Base-by-base conservation (phyloP, 2,888 invertebrate genomes). In the Meghimatium bilineatum region DNA sequence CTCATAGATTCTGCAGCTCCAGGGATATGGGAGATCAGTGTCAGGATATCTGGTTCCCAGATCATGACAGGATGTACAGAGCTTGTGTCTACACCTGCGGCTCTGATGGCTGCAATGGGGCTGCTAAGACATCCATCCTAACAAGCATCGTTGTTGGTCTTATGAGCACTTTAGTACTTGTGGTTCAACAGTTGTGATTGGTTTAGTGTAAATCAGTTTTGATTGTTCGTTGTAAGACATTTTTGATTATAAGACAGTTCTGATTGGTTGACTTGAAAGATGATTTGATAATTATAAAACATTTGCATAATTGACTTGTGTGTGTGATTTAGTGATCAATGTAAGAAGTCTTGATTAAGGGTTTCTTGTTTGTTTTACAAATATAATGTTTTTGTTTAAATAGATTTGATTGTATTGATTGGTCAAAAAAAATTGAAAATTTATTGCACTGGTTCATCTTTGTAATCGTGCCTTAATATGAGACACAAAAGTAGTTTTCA, bases 1-100 rank as follows among this genome's bases (percentile, higher is more conserved):
- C 94, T 17, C 93, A 93, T 85, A 85, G 94, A 82, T 94, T 94
- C 89, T 94, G 94, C 87, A 93, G 92, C 86, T 93, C 93, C 32
- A 87, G 93, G 75, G 92, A 94, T 87, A 88, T 94, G 88, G 93
- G 93, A 74, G 90, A 93, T 87, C 92, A 93, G 87, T 94, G 94
- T 85, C 93, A 94, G 87, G 93, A 93, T 85, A 91, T 94, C 67
- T 89, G 91, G 67, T 93, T 92, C 86, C 92, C 92, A 0, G 93
- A 94, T 87, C 94, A 94, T 86, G 93, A 93, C 88, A 88, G 94
- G 52, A 91, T 92, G 85, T 94, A 94, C 89, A 86, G 93, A 74
- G 93, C 93, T 38, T 94, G 94, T 88, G 90, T 93, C 60, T 92
- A 92, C 88, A 93, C 93, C 17, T 94, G 94, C 85, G 80, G 82